phyloP scores from a whole-genome alignment of 2,888 invertebrate genomes.

The Hofmannophila pseudospretella region DNA sequence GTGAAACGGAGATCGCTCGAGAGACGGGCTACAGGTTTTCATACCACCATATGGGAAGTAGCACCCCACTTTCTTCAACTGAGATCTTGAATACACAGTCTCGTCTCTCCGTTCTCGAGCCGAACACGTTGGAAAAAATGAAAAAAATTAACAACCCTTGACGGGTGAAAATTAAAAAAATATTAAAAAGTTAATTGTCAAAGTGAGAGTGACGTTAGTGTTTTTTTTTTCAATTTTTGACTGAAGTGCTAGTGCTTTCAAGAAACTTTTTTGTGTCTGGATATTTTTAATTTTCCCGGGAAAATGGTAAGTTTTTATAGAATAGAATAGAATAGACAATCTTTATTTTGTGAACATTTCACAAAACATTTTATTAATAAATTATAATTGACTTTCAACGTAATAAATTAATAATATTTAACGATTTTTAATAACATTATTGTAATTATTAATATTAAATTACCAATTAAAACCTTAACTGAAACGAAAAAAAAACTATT shows the following conservation, averaged over 20 bases:
- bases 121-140: constrained; percentile 31
- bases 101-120: constrained; percentile 17
- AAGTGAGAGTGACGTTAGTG: constrained; percentile 31
- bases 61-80: constrained; percentile 49
- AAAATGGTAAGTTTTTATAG: constrained; percentile 38
- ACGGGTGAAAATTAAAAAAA: constrained; percentile 21
- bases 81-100: constrained; percentile 32
- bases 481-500: background rate
- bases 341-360: too few relatives aligned
- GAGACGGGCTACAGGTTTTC: constrained; percentile 15
- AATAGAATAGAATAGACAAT: too few relatives aligned
- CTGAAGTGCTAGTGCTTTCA: constrained; percentile 16
- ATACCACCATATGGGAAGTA: constrained; percentile 36
- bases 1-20: background rate
- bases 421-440: too few relatives aligned
- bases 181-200: constrained; percentile 8
- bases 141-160: constrained; percentile 16
- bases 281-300: constrained; percentile 21
- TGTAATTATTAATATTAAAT: too few relatives aligned
- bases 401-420: too few relatives aligned
- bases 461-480: background rate
- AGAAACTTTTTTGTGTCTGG: constrained; percentile 26
- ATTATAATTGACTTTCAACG: too few relatives aligned
- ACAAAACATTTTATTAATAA: too few relatives aligned
- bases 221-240: constrained; percentile 19